Evolutionary conservation across 1,140 invertebrate genomes (phyloP).

Genomic region (Drosophila funebris): DNA sequence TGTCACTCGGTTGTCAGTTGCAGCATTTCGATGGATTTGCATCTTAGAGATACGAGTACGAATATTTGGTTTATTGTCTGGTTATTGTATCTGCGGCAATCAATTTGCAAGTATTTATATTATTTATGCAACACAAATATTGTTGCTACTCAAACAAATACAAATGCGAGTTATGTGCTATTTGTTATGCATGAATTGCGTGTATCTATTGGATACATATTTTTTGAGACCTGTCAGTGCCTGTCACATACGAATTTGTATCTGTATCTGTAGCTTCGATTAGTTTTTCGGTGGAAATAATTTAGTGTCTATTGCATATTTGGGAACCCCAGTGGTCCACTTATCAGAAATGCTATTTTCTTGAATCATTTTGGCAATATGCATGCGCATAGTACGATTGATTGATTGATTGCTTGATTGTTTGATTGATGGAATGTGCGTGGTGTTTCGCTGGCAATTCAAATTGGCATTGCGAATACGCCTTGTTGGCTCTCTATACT

Average conservation of each 20-base stretch:
- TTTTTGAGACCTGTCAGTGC: slow-evolving; percentile 27
- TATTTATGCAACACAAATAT: slow-evolving; percentile 52
- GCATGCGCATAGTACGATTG: slow-evolving; percentile 30
- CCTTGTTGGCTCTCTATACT: slow-evolving; percentile 24
- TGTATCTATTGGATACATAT: slow-evolving; percentile 37
- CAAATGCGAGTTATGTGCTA: slow-evolving; percentile 20
- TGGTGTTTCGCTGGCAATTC: slow-evolving; percentile 2
- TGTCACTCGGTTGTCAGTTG: slow-evolving; percentile 1
- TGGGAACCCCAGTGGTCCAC: slow-evolving; percentile 29
- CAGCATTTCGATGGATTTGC: neutral
- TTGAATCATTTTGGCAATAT: slow-evolving; percentile 62
- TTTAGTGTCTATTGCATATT: slow-evolving; percentile 44
- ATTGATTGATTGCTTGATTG: slow-evolving; percentile 60
- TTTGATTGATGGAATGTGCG: slow-evolving; percentile 22
- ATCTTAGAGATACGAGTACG: slow-evolving; percentile 3
- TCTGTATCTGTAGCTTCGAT: slow-evolving; percentile 2
- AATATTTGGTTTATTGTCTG: slow-evolving; percentile 5
- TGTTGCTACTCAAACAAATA: slow-evolving; percentile 49
- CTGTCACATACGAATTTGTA: neutral
- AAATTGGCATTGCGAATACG: slow-evolving; percentile 35
- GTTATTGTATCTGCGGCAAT: slow-evolving; percentile 40
- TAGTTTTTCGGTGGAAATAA: slow-evolving; percentile 41
- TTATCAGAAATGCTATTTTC: slow-evolving; percentile 69
- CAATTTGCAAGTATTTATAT: slow-evolving; percentile 61
- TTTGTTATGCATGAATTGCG: slow-evolving; percentile 63